phyloP scores from a whole-genome alignment of 1,140 invertebrate species.

The Megalopta genalis region DNA sequence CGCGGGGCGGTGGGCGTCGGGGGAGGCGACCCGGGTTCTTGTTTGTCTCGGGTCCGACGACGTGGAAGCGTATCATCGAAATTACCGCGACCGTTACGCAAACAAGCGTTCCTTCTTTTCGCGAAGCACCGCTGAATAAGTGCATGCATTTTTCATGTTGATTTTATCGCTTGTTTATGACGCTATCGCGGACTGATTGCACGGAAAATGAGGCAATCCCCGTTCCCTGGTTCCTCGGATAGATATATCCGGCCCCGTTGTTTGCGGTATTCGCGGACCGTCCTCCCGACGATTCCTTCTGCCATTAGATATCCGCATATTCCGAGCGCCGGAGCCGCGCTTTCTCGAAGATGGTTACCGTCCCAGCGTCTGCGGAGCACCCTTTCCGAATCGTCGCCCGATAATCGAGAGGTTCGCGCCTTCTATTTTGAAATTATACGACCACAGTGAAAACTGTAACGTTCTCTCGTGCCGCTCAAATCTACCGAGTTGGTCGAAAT shows the following conservation, averaged over 20 bases:
- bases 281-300: background rate
- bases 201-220: conserved; percentile 22
- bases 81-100: conserved; percentile 41
- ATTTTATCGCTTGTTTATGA: conserved; percentile 44
- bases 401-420: no score
- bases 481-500: no score
- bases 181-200: conserved; percentile 23
- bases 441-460: no score
- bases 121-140: background rate
- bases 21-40: background rate
- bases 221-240: background rate
- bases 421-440: no score
- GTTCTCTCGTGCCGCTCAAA: no score
- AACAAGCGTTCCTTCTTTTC: conserved; percentile 24
- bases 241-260: background rate
- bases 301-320: background rate
- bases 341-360: background rate
- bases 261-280: background rate
- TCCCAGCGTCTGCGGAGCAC: no score
- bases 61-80: conserved; percentile 27
- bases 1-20: background rate
- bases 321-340: background rate
- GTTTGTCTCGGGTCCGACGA: conserved; percentile 23
- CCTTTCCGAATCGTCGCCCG: no score
- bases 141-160: conserved; percentile 44